Evolutionary conservation across 2,888 invertebrate species (phyloP).

Genomic region (Coecobrya sp.): DNA sequence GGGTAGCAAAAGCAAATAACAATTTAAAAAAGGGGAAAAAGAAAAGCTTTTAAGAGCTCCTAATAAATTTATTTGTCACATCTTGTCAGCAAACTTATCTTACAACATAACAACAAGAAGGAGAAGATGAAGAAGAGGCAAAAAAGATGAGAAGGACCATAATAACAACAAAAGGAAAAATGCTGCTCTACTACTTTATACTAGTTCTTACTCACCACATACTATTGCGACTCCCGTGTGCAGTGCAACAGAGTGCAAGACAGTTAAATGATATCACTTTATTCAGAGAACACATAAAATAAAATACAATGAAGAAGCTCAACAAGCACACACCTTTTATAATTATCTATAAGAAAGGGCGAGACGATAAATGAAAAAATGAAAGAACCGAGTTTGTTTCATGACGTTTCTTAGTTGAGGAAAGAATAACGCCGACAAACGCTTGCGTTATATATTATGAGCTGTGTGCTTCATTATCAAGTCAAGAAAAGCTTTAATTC

Average conservation of each 20-base stretch:
- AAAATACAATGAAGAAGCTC: slow-evolving; percentile 68
- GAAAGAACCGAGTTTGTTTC: slow-evolving; percentile 34
- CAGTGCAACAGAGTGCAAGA: not conserved
- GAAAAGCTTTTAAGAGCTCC: slow-evolving; percentile 75
- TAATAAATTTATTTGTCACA: slow-evolving; percentile 82
- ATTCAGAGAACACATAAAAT: slow-evolving; percentile 64
- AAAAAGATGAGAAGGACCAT: slow-evolving; percentile 35
- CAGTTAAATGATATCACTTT: slow-evolving; percentile 52
- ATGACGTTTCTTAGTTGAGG: not conserved
- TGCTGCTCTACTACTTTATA: slow-evolving; percentile 49
- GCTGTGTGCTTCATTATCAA: slow-evolving; percentile 58
- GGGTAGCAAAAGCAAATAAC: slow-evolving; percentile 70
- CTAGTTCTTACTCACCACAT: not conserved
- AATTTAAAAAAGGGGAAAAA: slow-evolving; percentile 42
- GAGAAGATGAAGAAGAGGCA: slow-evolving; percentile 1
- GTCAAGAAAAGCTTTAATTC: slow-evolving; percentile 24
- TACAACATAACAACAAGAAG: slow-evolving; percentile 62
- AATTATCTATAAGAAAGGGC: slow-evolving; percentile 57
- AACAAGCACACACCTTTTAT: slow-evolving; percentile 77
- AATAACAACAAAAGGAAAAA: slow-evolving; percentile 44
- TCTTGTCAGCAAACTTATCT: slow-evolving; percentile 79
- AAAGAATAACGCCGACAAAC: slow-evolving; percentile 31
- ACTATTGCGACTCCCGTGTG: not conserved
- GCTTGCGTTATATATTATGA: slow-evolving; percentile 19
- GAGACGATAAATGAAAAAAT: slow-evolving; percentile 62